phyloP scores from a whole-genome alignment of 1,140 invertebrate species.

The Macrosteles quadrilineatus region DNA sequence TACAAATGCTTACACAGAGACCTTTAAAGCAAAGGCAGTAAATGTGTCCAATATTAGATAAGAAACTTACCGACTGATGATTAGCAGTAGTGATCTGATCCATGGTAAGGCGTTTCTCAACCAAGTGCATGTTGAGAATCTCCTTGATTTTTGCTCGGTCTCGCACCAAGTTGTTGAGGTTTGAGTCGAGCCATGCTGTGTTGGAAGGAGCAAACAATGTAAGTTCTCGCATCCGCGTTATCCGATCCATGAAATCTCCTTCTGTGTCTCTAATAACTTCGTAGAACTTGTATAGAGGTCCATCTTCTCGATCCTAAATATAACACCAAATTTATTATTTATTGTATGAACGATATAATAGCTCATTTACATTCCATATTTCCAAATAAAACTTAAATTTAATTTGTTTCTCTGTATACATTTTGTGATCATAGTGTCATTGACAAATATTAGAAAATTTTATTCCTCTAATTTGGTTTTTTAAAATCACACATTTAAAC shows the following conservation, averaged over 20 bases:
- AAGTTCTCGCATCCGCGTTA: constrained; percentile 68
- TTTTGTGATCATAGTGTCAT: too few relatives aligned
- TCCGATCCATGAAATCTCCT: constrained; percentile 69
- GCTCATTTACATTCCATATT: too few relatives aligned
- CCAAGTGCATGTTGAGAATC: constrained; percentile 76
- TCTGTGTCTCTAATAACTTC: constrained; percentile 74
- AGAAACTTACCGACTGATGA: constrained; percentile 60
- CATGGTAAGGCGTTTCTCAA: constrained; percentile 72
- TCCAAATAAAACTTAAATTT: too few relatives aligned
- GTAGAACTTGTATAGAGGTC: constrained; percentile 79
- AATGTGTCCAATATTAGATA: too few relatives aligned
- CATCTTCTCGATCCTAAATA: constrained; percentile 71
- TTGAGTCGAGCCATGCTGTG: constrained; percentile 71
- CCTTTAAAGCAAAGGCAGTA: too few relatives aligned
- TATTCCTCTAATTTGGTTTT: too few relatives aligned
- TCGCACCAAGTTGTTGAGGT: constrained; percentile 68
- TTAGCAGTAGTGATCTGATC: constrained; percentile 73
- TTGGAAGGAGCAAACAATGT: constrained; percentile 90
- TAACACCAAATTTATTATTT: constrained; percentile 24
- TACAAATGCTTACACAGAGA: too few relatives aligned
- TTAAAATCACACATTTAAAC: too few relatives aligned
- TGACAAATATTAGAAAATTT: too few relatives aligned
- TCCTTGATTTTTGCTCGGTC: constrained; percentile 60
- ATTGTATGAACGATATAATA: constrained; percentile 14
- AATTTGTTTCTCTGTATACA: too few relatives aligned